phyloP scores from a whole-genome alignment of 2,113 vertebrate genomes.

The Myiozetetes cayanensis region DNA sequence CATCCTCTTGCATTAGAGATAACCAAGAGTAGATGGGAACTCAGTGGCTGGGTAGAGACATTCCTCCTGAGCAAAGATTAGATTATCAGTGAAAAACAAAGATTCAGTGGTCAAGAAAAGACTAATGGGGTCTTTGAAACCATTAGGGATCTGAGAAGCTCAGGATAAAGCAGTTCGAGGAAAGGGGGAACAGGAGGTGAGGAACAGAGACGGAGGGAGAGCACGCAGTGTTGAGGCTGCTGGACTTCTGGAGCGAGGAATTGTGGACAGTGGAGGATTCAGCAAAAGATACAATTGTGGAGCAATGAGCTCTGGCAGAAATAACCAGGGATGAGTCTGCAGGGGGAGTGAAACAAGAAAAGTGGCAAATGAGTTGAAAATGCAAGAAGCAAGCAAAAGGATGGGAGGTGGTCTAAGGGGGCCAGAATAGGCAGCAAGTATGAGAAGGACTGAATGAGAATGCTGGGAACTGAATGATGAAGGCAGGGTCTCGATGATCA shows the following conservation, averaged over 20 bases:
- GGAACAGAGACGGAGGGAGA: not conserved
- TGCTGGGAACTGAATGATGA: not conserved
- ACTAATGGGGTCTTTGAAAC: not conserved
- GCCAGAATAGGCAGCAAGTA: not conserved
- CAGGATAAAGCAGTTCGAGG: rapidly evolving
- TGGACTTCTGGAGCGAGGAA: not conserved
- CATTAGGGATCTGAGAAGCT: not conserved
- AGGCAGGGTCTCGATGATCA: not conserved
- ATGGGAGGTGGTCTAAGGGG: not conserved
- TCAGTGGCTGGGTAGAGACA: not conserved
- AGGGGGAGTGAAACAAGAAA: not conserved
- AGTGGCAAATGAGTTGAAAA: not conserved
- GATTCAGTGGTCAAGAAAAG: not conserved
- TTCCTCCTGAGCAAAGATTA: not conserved
- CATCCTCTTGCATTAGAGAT: not conserved
- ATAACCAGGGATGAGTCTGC: not conserved
- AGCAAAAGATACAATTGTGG: not conserved
- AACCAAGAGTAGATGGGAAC: not conserved
- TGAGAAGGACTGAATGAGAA: not conserved
- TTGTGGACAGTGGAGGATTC: not conserved
- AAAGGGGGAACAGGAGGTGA: not conserved
- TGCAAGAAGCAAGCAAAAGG: not conserved
- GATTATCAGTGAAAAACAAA: not conserved
- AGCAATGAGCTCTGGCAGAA: not conserved
- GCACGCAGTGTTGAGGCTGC: rapidly evolving